Base-by-base conservation (phyloP, 2,113 vertebrate species). In the Psophia crepitans region DNA sequence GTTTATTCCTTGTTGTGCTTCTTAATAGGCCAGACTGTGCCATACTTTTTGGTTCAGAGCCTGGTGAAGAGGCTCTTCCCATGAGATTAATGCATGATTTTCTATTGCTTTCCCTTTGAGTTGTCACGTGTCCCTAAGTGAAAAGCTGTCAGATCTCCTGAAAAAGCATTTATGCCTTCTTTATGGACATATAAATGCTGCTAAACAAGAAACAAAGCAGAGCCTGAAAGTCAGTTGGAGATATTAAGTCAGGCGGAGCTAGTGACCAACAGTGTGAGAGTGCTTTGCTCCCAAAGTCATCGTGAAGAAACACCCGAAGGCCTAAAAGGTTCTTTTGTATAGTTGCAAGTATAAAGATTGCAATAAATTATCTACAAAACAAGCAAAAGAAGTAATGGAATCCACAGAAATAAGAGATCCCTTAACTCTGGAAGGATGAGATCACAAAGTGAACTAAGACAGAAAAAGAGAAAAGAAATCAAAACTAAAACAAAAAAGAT, bases 401-500 rank as follows among this genome's bases (percentile, higher is more conserved):
- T 88, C 48, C 24, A 46, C 75, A 89, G 65, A 96, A 97, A 95
- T 83, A 85, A 16, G 63, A 71, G n/a, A 93, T 39, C 49, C 70
- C 87, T 87, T 65, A 84, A 46, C 82, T 94, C 39, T 92, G 48
- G 56, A 37, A 63, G 24, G 77, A 18, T 68, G 77, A 95, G 58
- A 43, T 81, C 61, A 66, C 21, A 81, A 61, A 81, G 71, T 87
- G 58, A 82, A 85, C 61, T 13, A 64, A 82, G 79, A 95, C 82
- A 92, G 27, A 63, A 92, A 74, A 84, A 48, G n/a, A 82, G 33
- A 83, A 76, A 94, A 91, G 65, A 91, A 48, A 78, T 60, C 7
- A 89, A 95, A 97, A 85, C 63, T 84, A 51, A 60, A 88, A 58
- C 28, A 91, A 58, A 92, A 79, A 58, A 80, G 64, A 48, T 70